These are phyloP conservation scores for Microctenopoma lineatum DNA, from an alignment of 2,797 vertebrate species.

Conservation along the genomic window DNA sequence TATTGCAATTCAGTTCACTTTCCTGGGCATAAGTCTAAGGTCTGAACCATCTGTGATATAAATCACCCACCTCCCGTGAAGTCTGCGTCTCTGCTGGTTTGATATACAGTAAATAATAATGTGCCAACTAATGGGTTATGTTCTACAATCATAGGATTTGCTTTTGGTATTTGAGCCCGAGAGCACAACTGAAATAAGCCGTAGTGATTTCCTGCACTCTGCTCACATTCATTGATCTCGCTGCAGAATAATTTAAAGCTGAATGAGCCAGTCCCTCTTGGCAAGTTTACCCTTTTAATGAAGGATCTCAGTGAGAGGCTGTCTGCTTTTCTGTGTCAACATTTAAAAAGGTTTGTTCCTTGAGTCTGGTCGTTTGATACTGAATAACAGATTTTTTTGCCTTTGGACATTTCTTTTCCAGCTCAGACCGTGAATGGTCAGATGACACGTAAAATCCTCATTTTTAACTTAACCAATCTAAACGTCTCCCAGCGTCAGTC, in stretches of 20 bases:
- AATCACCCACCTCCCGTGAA: slow-evolving; percentile 27
- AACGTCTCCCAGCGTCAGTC: slow-evolving; percentile 14
- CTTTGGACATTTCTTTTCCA: neutral
- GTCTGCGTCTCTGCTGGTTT: slow-evolving; percentile 4
- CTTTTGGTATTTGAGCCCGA: slow-evolving; percentile 38
- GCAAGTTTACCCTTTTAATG: slow-evolving; percentile 45
- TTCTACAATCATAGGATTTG: slow-evolving; percentile 24
- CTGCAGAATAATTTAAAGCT: slow-evolving; percentile 63
- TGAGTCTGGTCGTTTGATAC: slow-evolving; percentile 13
- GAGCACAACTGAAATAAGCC: slow-evolving; percentile 39
- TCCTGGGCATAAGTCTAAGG: slow-evolving; percentile 13
- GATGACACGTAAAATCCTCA: neutral
- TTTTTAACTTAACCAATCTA: slow-evolving; percentile 12
- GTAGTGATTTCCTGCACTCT: slow-evolving; percentile 57
- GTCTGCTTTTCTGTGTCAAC: slow-evolving; percentile 15
- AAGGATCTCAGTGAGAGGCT: slow-evolving; percentile 20
- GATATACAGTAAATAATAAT: neutral
- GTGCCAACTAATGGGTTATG: slow-evolving; percentile 5
- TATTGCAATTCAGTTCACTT: slow-evolving; percentile 39
- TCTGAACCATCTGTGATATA: slow-evolving; percentile 8
- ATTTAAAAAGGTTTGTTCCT: slow-evolving; percentile 23
- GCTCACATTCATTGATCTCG: slow-evolving; percentile 58
- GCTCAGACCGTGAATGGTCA: neutral
- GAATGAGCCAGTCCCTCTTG: slow-evolving; percentile 51
- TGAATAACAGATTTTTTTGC: neutral